phyloP scores from a whole-genome alignment of 53 echinoderm and acorn worm genomes.

The Astropecten irregularis region DNA sequence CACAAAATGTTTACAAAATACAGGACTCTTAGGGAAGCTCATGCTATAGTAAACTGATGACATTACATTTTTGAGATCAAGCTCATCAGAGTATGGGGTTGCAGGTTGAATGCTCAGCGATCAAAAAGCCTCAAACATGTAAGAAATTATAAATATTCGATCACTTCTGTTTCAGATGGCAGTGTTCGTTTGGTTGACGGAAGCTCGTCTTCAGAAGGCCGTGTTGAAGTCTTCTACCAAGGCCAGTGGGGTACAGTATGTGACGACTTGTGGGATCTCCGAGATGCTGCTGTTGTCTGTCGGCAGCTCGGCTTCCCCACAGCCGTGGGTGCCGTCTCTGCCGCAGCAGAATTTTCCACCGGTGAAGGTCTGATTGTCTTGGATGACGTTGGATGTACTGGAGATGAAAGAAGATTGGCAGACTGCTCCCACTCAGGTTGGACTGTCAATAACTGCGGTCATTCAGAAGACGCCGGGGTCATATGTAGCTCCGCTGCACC shows the following conservation, averaged over 20 bases:
- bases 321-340: not conserved
- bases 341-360: not conserved
- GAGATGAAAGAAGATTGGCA: not conserved
- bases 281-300: conserved; percentile 21
- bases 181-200: conserved; percentile 7
- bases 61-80: no score
- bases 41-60: no score
- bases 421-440: conserved; percentile 6
- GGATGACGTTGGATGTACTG: conserved; percentile 2
- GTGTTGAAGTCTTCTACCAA: not conserved
- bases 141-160: no score
- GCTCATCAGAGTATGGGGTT: no score
- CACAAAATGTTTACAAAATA: no score
- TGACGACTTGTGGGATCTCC: not conserved
- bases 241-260: conserved; percentile 23
- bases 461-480: conserved; percentile 2
- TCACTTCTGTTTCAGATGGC: no score
- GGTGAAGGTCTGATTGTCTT: conserved; percentile 23
- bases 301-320: not conserved
- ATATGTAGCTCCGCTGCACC: not conserved
- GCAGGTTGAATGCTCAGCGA: no score
- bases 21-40: no score
- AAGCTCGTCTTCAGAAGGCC: not conserved
- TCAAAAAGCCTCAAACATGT: no score
- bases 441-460: conserved; percentile 7